phyloP scores from a whole-genome alignment of 30 jellyfish, hydroid and myxozoan species.

The Aurelia coerulea region DNA sequence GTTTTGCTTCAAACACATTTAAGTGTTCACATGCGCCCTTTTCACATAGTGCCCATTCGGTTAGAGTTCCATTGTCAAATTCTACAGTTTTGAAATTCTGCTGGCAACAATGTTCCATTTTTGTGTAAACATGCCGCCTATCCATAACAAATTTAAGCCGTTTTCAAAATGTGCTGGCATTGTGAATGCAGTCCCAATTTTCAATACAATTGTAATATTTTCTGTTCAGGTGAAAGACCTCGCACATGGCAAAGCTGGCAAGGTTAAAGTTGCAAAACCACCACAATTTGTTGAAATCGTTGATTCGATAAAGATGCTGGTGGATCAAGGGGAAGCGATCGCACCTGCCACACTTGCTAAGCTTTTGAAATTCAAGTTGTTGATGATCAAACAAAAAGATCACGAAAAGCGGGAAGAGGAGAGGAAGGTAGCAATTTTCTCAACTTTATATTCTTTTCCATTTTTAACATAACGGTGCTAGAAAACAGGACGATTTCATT shows the following conservation, averaged over 20 bases:
- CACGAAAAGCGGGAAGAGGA: slow-evolving; percentile 82
- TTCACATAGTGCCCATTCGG: too few relatives aligned
- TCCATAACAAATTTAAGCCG: too few relatives aligned
- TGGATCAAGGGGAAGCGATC: slow-evolving; percentile 83
- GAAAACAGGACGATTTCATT: too few relatives aligned
- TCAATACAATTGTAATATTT: not conserved
- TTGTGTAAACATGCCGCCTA: too few relatives aligned
- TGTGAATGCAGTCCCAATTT: too few relatives aligned
- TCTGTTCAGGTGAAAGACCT: slow-evolving; percentile 76
- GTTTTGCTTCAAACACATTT: too few relatives aligned
- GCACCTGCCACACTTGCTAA: slow-evolving; percentile 70
- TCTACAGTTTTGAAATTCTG: too few relatives aligned
- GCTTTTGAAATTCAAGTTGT: slow-evolving; percentile 81
- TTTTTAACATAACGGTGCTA: too few relatives aligned
- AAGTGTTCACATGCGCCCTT: too few relatives aligned
- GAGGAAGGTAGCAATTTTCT: slow-evolving; percentile 55
- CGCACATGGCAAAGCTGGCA: slow-evolving; percentile 77
- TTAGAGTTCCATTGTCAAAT: too few relatives aligned
- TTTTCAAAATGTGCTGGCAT: too few relatives aligned
- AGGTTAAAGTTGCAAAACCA: slow-evolving; percentile 68
- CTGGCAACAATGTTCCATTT: too few relatives aligned
- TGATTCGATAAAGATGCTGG: slow-evolving; percentile 61
- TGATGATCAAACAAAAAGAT: slow-evolving; percentile 80
- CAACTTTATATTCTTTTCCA: not conserved
- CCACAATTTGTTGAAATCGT: slow-evolving; percentile 88